Base-by-base conservation (phyloP, 2,113 vertebrate species). In the Urocolius indicus region DNA sequence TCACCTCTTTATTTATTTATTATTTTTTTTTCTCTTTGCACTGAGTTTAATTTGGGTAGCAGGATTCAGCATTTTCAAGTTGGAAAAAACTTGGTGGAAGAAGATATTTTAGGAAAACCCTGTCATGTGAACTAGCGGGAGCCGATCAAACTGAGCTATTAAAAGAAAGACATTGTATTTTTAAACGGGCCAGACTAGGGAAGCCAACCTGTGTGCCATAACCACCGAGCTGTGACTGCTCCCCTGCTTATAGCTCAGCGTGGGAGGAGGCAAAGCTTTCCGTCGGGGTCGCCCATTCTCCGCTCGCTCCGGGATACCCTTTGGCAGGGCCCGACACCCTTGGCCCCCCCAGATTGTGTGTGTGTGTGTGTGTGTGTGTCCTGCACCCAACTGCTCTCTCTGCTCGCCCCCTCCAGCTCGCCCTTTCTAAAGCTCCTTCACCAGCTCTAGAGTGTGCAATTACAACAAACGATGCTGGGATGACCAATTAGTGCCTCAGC, bases 71-170 rank as follows among this genome's bases (percentile, higher is more conserved):
- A 96, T 95, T 98, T 98, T 97, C 77, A 96, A 95, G 97, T 58
- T 97, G 98, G 98, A 97, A 98, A 98, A 96, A 98, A 95, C 96
- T 89, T 22, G 91, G 30, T 85, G 95, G 65, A 96, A 97, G 95
- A 89, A 94, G 96, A 98, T 98, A 98, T 98, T 98, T 98, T 97
- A 96, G 97, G 98, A 97, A 97, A 96, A 94, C 90, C 80, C 96
- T 48, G 96, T 97, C 98, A 97, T 96, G 97, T 97, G 97, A 96
- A 94, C 92, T 95, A 97, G 96, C 62, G 57, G 87, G 95, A 95
- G 93, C 94, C 61, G 95, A 96, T 96, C 92, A 78, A 95, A 74
- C 88, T 8, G 94, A 91, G 96, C 97, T 98, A 96, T 98, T 97
- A 98, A 98, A 98, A 97, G 97, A 94, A 98, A 98, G 96, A 97